Percentiles rank a stretch among this genome's conserved stretches.
Evolutionary conservation across 2,888 invertebrate species (phyloP).

Genomic region (Stenodema calcarata): DNA sequence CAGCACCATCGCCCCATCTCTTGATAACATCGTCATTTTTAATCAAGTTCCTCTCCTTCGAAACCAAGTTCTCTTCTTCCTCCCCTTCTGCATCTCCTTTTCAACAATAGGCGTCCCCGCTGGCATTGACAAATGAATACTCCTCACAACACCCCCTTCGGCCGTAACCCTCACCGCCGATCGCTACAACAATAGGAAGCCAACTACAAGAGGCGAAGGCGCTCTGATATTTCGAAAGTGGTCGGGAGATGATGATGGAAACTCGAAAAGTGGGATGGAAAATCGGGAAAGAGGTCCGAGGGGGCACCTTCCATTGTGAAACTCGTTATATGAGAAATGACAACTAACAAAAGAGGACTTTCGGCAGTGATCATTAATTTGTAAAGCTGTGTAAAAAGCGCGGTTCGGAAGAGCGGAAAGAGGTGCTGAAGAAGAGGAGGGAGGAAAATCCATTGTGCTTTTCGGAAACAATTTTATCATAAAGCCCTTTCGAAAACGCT

Average conservation of each 20-base stretch:
- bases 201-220: slow-evolving; percentile 33
- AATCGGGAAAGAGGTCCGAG: background rate
- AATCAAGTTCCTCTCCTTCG: slow-evolving; percentile 14
- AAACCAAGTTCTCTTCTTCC: background rate
- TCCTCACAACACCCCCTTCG: background rate
- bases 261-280: slow-evolving; percentile 35
- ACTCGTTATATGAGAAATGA: slow-evolving; percentile 49
- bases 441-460: slow-evolving; percentile 34
- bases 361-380: slow-evolving; percentile 45
- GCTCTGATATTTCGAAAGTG: background rate
- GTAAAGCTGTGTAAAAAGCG: slow-evolving; percentile 46
- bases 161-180: background rate
- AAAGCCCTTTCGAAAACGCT: slow-evolving; percentile 40
- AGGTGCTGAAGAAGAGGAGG: background rate
- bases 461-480: slow-evolving; percentile 36
- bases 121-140: slow-evolving; percentile 44
- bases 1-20: background rate
- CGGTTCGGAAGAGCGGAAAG: background rate
- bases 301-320: slow-evolving; percentile 26
- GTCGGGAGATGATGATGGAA: slow-evolving; percentile 7
- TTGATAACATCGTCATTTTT: slow-evolving; percentile 13
- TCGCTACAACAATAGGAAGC: slow-evolving; percentile 40
- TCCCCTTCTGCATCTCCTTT: background rate
- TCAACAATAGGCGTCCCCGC: background rate
- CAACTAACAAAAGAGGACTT: slow-evolving; percentile 43